Base-by-base conservation (phyloP, 35 echinoderm and acorn worm genomes). In the Stichopus chloronotus region DNA sequence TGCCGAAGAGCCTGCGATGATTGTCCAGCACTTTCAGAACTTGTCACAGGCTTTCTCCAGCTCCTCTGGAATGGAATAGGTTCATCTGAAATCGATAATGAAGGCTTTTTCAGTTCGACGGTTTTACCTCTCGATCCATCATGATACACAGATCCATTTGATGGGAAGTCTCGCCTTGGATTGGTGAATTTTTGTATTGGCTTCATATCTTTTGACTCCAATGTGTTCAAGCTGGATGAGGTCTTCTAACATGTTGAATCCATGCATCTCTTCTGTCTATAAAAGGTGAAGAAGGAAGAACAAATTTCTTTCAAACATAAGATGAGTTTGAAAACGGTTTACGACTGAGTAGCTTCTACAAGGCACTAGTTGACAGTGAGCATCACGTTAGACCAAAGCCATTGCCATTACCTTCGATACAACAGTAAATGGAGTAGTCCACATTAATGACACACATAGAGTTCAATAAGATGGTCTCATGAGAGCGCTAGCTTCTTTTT, bases 31-130 rank as follows among this genome's bases (percentile, higher is more conserved):
- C 55, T 20, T 6, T 83, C 19, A 19, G 80, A 52, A 55, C 30
- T 13, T 53, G 80, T 55, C 55, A 43, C 80, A 55, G 55, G 13
- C 17, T 19, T 83, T 55, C 55, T 24, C 80, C 80, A 83, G 9
- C 80, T 16, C 55, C 55, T 83, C 80, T 83, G 80, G 55, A 55
- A 83, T 13, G 80, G 80, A 53, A 83, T 83, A 5, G 80, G 53
- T 14, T 83, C 43, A 43, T 52, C 80, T 53, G 14, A 17, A 9
- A 52, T 55, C 8, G 80, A 83, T 7, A 83, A 53, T 13, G 52
- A 54, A 12, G 43, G 80, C 16, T 9, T 83, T 52, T 55, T 11
- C n/a, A 55, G n/a, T 17, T 83, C 25, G 9, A n/a, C 19, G 8
- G 43, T 83, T 52, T 17, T 83, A 52, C 61, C 61, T 14, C 61